A percentile compares a stretch with the other conserved stretches of the same genome.
These are phyloP conservation scores for Entelurus aequoreus DNA, from an alignment of 2,113 vertebrate genomes.

Conservation along the genomic window DNA sequence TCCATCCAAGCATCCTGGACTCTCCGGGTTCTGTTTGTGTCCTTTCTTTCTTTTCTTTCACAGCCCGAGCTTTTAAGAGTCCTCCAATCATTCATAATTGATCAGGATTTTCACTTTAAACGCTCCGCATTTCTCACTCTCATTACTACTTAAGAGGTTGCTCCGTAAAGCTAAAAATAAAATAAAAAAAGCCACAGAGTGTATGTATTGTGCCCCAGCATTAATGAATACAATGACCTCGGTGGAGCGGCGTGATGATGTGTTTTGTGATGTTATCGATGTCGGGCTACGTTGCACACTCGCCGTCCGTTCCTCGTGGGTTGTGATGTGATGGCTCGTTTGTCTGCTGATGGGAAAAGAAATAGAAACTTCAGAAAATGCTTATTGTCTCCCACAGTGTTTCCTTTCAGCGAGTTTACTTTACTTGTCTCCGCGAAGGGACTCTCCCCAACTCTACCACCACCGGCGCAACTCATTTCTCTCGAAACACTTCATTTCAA, in stretches of 20 bases:
- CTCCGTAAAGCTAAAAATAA: conserved; percentile 33
- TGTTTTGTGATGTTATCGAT: background rate
- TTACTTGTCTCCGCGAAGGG: conserved; percentile 63
- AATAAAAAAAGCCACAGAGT: conserved; percentile 29
- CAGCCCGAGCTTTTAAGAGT: conserved; percentile 71
- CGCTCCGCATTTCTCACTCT: conserved; percentile 64
- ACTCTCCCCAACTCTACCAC: conserved; percentile 44
- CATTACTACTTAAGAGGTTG: conserved; percentile 71
- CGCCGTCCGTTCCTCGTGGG: conserved; percentile 2
- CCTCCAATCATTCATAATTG: conserved; percentile 74
- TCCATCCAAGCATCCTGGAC: conserved; percentile 52
- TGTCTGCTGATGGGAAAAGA: conserved; percentile 49
- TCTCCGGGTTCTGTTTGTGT: conserved; percentile 65
- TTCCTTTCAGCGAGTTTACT: conserved; percentile 64
- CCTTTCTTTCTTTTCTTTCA: conserved; percentile 60
- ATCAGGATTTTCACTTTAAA: conserved; percentile 69
- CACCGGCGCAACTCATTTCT: conserved; percentile 59
- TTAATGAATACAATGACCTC: background rate
- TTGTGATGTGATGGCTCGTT: conserved; percentile 26
- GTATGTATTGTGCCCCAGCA: background rate
- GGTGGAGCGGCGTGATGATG: too few species aligned
- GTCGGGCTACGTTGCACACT: background rate
- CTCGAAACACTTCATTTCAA: conserved; percentile 71
- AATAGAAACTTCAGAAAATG: conserved; percentile 64
- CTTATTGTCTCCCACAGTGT: conserved; percentile 66